Conservation (phyloP, 2,797 vertebrate genomes). For the Gymnodraco acuticeps region DNA sequence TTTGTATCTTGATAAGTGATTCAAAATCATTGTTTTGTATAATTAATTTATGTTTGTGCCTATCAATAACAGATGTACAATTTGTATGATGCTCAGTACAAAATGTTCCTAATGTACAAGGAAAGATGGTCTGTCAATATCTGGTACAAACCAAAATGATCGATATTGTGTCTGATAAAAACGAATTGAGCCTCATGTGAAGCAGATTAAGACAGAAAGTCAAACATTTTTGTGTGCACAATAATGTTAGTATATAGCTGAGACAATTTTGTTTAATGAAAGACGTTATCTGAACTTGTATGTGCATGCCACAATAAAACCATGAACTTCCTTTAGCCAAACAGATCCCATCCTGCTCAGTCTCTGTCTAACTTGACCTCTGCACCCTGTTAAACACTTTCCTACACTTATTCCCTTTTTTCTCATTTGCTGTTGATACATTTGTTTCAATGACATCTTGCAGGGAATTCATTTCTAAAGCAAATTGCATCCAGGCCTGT, state of each 20-base stretch:
- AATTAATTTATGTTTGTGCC: not conserved
- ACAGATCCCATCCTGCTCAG: not conserved
- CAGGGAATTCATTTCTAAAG: constrained; percentile 46
- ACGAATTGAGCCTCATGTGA: too few species aligned
- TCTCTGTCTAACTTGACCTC: constrained; percentile 2
- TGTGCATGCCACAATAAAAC: not conserved
- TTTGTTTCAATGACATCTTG: constrained; percentile 31
- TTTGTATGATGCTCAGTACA: not conserved
- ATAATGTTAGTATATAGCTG: too few species aligned
- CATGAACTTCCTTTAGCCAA: not conserved
- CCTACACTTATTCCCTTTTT: not conserved
- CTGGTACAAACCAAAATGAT: not conserved
- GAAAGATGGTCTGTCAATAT: not conserved
- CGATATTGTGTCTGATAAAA: not conserved
- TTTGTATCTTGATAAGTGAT: too few species aligned
- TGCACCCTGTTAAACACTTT: constrained; percentile 6
- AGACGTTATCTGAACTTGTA: not conserved
- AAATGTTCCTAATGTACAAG: not conserved
- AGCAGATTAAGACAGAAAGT: too few species aligned
- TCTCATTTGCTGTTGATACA: constrained; percentile 20
- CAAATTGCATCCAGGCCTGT: constrained; percentile 33
- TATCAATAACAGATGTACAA: not conserved
- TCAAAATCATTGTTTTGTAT: too few species aligned
- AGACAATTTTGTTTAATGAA: too few species aligned
- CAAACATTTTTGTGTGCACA: not conserved